These are phyloP conservation scores for Meteorus colon DNA, from an alignment of 2,888 invertebrate genomes.

Conservation along the genomic window DNA sequence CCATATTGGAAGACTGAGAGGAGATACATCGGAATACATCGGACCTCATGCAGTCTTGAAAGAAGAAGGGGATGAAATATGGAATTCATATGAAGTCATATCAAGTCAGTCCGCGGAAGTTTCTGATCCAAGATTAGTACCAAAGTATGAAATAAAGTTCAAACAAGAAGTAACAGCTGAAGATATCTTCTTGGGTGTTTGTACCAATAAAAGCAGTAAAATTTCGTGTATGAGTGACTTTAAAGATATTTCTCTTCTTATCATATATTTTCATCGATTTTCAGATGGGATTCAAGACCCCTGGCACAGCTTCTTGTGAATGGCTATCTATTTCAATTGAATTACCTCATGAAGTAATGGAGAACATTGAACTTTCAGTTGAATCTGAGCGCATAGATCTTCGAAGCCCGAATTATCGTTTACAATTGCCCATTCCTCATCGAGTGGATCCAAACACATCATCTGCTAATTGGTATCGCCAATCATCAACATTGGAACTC, in stretches of 20 bases:
- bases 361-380: conserved; percentile 83
- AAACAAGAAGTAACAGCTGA: conserved; percentile 89
- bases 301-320: conserved; percentile 88
- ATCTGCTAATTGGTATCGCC: conserved; percentile 85
- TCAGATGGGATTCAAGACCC: conserved; percentile 87
- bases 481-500: conserved; percentile 80
- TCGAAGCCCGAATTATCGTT: conserved; percentile 75
- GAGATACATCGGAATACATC: conserved; percentile 53
- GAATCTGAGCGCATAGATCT: conserved; percentile 70
- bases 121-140: conserved; percentile 79
- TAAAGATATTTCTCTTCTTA: neutral
- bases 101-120: conserved; percentile 49
- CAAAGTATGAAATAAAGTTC: conserved; percentile 87
- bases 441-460: conserved; percentile 87
- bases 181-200: conserved; percentile 89
- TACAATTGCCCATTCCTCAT: conserved; percentile 87
- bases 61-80: conserved; percentile 75
- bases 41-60: conserved; percentile 70
- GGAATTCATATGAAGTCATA: conserved; percentile 64
- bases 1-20: conserved; percentile 68
- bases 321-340: conserved; percentile 86
- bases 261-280: conserved; percentile 48
- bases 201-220: conserved; percentile 29
- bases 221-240: conserved; percentile 18
- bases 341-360: conserved; percentile 84